A percentile compares a stretch with the other conserved stretches of the same genome.
Conservation (phyloP, 1,140 invertebrate genomes). For the Eufriesea mexicana region DNA sequence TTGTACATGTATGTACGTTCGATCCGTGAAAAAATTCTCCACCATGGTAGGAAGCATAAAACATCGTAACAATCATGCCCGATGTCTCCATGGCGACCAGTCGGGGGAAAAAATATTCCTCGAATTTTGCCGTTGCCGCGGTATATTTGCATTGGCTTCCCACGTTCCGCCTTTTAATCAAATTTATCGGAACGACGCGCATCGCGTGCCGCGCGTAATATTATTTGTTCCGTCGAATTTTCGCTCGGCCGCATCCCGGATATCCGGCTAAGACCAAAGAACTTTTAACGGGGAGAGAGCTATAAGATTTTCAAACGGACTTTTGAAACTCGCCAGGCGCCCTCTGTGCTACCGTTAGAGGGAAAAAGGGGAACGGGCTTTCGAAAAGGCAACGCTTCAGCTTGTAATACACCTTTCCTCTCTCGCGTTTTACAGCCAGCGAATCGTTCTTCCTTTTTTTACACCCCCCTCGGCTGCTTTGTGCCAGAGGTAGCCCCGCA, state of each 20-base stretch:
- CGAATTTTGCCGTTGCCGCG: neutral
- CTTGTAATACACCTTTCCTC: slow-evolving; percentile 43
- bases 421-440: slow-evolving; percentile 22
- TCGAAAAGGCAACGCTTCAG: slow-evolving; percentile 23
- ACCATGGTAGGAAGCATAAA: too few species aligned
- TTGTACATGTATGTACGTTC: too few species aligned
- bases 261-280: slow-evolving; percentile 45
- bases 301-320: slow-evolving; percentile 41
- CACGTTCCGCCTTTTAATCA: neutral
- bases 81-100: neutral
- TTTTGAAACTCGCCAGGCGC: slow-evolving; percentile 16
- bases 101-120: neutral
- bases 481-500: neutral
- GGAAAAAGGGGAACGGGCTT: neutral
- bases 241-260: slow-evolving; percentile 20
- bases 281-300: neutral
- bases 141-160: neutral
- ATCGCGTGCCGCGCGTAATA: slow-evolving; percentile 15
- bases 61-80: too few species aligned
- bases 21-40: too few species aligned
- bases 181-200: neutral
- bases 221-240: slow-evolving; percentile 29
- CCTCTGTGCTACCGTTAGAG: neutral
- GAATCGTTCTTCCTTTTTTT: slow-evolving; percentile 18
- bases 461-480: neutral